Evolutionary conservation across 2,797 vertebrate species (phyloP), one percentile per base, ranked within the genome.

Genomic region (Poecilia wingei): DNA sequence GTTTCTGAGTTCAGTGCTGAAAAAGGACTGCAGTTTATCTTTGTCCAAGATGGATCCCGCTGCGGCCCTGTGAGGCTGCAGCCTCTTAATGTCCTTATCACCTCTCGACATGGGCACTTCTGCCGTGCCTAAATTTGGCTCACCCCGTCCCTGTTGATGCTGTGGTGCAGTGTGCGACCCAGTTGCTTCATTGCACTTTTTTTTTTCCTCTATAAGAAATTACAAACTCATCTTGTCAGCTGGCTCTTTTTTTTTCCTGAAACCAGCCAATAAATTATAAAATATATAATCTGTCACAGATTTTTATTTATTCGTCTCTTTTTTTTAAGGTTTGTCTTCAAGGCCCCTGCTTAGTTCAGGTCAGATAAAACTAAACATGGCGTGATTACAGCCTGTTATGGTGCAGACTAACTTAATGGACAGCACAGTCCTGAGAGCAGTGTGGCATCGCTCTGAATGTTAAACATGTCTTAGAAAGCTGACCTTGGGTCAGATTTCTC

Each of bases 121-220:
- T 87, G 87, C 88, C 84, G 82, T 79, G 90, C 82, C 90, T 89
- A 91, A 90, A 91, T 93, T 83, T 88, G 87, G 79, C 84, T 84
- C 66, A 0, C 59, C 82, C 70, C 77, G 55, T 89, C 87, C 85
- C 83, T 82, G 86, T 81, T 78, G 79, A 74, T 71, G 83, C 82
- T 41, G 39, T 77, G 84, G 51, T 86, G 90, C 82, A 77, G 81
- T 25, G 77, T 83, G 79, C 93, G 91, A 92, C 93, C 93, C 84
- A 94, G 83, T 92, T 94, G 90, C 81, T 70, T 84, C 69, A 79
- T 85, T 75, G 71, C 79, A 79, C 83, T 92, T 80, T 86, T 85
- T 90, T 69, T 87, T 49, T 18, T 6, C 0, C 80, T 88, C 83
- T 86, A 71, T 91, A 89, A 84, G 72, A 89, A 86, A 92, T 93